Base-by-base conservation (phyloP, 2,797 vertebrate species). In the Aselliscus stoliczkanus region DNA sequence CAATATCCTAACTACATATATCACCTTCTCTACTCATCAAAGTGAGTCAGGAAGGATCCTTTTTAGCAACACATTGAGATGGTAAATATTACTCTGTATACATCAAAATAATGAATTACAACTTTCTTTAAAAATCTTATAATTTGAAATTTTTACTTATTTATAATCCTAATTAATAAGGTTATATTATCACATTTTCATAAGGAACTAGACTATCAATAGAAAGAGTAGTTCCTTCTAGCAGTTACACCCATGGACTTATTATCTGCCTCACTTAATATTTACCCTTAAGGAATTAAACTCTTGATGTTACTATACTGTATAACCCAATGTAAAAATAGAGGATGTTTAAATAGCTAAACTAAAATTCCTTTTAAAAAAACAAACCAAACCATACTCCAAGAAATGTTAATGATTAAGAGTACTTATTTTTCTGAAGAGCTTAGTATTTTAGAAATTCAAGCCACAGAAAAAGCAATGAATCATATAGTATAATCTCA, bases 351-450 rank as follows among this genome's bases (percentile, higher is more conserved):
- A 56, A 94, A 65, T 27, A 93, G 34, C 37, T 80, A 75, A 76
- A 93, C 7, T 84, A 90, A 83, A 88, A 92, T 79, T 95, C 8
- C 50, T 92, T 94, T 87, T 80, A 81, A 91, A 72, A 67, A 93
- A 80, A 64, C 62, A 94, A 94, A 90, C 8, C 54, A 94, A 72
- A 88, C 10, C 31, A 97, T 62, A 96, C 14, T 82, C 37, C 42
- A 93, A 54, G 7, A 92, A 96, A 27, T 76, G 34, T 96, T 79
- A 95, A 27, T 47, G 64, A 93, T 88, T 90, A 96, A 73, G 31
- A 56, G 27, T 75, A 88, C 2, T 76, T 94, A 65, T 64, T 95
- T 93, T 82, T 75, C 73, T 93, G n/a, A 92, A 88, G 44, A 81
- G 81, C 7, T 94, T 69, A 88, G 39, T 64, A 79, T 85, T 94